Percentiles rank a stretch among this genome's conserved stretches.
Conservation (phyloP, 2,888 invertebrate genomes). For the Platynereis dumerilii region DNA sequence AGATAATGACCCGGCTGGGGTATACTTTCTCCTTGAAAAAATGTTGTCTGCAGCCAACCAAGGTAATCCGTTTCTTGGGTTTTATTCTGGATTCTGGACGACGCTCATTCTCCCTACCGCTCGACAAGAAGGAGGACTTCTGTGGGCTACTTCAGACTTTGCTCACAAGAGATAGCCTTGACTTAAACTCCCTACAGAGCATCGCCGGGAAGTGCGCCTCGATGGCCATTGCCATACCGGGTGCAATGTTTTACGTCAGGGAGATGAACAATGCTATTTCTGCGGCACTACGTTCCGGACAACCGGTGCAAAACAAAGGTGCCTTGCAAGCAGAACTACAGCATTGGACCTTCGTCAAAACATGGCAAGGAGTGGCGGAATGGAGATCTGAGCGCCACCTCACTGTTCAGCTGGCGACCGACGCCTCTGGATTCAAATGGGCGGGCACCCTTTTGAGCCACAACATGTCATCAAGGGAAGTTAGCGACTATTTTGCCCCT, state of each 20-base stretch:
- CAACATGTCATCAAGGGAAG: not conserved
- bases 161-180: not conserved
- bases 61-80: not conserved
- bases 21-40: constrained; percentile 1
- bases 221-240: not conserved
- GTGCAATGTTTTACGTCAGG: not conserved
- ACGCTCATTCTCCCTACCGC: not conserved
- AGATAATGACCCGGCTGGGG: not conserved
- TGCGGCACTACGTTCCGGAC: not conserved
- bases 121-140: not conserved
- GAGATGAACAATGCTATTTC: constrained; percentile 2
- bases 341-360: not conserved
- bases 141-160: not conserved
- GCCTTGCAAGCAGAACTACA: not conserved
- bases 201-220: constrained; percentile 5
- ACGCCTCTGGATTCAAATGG: not conserved
- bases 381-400: not conserved
- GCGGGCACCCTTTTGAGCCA: not conserved
- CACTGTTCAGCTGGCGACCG: not conserved
- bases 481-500: not conserved
- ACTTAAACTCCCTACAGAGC: not conserved
- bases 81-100: not conserved
- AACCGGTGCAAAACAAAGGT: not conserved
- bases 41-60: not conserved
- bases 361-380: not conserved